Conservation (phyloP, 2,888 invertebrate species). For the Galeopsomyia nigrocyanea region DNA sequence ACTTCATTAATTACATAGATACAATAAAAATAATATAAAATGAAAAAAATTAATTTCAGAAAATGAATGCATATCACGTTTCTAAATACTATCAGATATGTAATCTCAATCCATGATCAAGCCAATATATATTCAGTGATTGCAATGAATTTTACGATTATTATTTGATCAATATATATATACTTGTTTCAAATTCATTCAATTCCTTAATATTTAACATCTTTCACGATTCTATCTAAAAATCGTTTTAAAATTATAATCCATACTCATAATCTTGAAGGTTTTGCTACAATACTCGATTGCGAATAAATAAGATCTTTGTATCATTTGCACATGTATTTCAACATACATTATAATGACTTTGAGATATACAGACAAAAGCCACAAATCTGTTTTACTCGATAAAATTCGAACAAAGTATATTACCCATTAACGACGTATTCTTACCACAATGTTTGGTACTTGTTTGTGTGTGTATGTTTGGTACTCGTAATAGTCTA, state of each 20-base stretch:
- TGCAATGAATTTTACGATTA: conserved; percentile 34
- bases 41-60: conserved; percentile 35
- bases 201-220: conserved; percentile 33
- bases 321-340: conserved; percentile 58
- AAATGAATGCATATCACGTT: conserved; percentile 42
- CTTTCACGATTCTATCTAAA: conserved; percentile 18
- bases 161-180: conserved; percentile 1
- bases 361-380: conserved; percentile 58
- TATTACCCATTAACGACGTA: conserved; percentile 34
- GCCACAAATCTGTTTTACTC: conserved; percentile 49
- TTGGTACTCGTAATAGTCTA: conserved; percentile 38
- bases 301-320: conserved; percentile 45
- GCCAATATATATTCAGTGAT: conserved; percentile 23
- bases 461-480: conserved; percentile 14
- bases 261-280: conserved; percentile 29
- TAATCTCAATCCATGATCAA: conserved; percentile 33
- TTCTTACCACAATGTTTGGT: conserved; percentile 33
- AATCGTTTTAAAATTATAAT: conserved; percentile 10
- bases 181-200: conserved; percentile 26
- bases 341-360: conserved; percentile 54
- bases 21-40: conserved; percentile 46
- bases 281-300: conserved; percentile 28
- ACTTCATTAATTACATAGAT: conserved; percentile 44
- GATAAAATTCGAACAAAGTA: conserved; percentile 53
- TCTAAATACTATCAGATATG: conserved; percentile 42